Evolutionary conservation across 2,797 vertebrate species (phyloP).

Genomic region (Alca torda): DNA sequence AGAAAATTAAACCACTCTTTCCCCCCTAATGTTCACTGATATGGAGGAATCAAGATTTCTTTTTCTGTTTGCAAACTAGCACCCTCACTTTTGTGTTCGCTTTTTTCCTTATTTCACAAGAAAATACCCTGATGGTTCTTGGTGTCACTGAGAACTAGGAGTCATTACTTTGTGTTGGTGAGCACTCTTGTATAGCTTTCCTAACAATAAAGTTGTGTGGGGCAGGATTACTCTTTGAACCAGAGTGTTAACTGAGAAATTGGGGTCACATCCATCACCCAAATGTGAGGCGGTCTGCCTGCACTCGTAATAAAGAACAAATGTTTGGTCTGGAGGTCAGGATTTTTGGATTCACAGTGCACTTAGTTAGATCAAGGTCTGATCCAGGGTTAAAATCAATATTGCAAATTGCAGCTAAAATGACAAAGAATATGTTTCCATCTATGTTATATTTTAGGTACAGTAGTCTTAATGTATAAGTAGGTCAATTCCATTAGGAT

Average conservation of each 20-base stretch:
- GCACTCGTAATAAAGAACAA: slow-evolving; percentile 52
- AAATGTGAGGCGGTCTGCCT: neutral
- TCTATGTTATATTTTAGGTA: slow-evolving; percentile 58
- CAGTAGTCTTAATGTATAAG: slow-evolving; percentile 53
- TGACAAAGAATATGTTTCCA: slow-evolving; percentile 66
- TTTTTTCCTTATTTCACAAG: neutral
- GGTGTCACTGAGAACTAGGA: neutral
- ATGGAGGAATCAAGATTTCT: neutral
- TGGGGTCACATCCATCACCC: neutral
- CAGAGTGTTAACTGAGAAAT: slow-evolving; percentile 8
- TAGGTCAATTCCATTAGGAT: slow-evolving; percentile 67
- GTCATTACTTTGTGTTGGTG: neutral
- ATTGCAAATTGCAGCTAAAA: slow-evolving; percentile 70
- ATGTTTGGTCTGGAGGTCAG: slow-evolving; percentile 65
- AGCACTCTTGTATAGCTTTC: neutral
- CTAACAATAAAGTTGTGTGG: neutral
- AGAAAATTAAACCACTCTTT: neutral
- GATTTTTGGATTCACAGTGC: slow-evolving; percentile 58
- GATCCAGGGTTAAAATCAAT: slow-evolving; percentile 73
- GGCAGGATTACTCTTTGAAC: neutral
- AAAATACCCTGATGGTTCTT: neutral
- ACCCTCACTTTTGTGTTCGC: neutral
- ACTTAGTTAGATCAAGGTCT: slow-evolving; percentile 70
- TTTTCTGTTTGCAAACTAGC: neutral
- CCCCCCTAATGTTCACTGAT: neutral